phyloP scores from a whole-genome alignment of 2,888 invertebrate genomes.

The Spilosoma lubricipeda region DNA sequence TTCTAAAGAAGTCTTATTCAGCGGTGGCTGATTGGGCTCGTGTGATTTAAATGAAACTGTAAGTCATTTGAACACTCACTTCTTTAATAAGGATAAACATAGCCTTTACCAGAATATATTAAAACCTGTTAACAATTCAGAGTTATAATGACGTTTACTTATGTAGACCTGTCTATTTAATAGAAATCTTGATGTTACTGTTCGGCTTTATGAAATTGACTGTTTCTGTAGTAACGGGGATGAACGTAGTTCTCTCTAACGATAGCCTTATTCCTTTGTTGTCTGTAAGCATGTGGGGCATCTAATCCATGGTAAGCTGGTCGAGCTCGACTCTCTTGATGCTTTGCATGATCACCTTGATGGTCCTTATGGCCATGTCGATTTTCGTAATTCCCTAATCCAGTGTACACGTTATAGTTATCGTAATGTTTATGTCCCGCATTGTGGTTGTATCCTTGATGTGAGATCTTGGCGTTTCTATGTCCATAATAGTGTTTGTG shows the following conservation, averaged over 20 bases:
- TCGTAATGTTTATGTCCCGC: conserved; percentile 7
- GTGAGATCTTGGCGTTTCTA: neutral
- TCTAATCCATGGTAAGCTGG: conserved; percentile 26
- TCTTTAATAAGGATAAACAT: conserved; percentile 32
- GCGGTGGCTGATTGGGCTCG: neutral
- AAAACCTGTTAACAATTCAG: neutral
- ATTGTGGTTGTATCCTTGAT: conserved; percentile 12
- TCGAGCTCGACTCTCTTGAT: conserved; percentile 31
- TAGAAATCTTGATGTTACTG: neutral
- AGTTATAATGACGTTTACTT: conserved; percentile 31
- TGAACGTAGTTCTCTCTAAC: conserved; percentile 31
- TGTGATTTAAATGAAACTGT: conserved; percentile 4
- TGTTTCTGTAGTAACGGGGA: conserved; percentile 44
- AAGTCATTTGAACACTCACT: conserved; percentile 24
- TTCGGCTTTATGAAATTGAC: neutral
- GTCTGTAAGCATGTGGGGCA: neutral
- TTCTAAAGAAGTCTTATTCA: no score
- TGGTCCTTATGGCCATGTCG: conserved; percentile 1
- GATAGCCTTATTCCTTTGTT: neutral
- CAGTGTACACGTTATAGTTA: neutral
- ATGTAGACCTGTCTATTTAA: neutral
- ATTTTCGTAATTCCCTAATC: conserved; percentile 11
- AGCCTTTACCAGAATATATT: conserved; percentile 33
- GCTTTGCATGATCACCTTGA: neutral
- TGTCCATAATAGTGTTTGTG: neutral